phyloP scores from a whole-genome alignment of 92 coral and sea anemone species.

The Anthopleura xanthogrammica region DNA sequence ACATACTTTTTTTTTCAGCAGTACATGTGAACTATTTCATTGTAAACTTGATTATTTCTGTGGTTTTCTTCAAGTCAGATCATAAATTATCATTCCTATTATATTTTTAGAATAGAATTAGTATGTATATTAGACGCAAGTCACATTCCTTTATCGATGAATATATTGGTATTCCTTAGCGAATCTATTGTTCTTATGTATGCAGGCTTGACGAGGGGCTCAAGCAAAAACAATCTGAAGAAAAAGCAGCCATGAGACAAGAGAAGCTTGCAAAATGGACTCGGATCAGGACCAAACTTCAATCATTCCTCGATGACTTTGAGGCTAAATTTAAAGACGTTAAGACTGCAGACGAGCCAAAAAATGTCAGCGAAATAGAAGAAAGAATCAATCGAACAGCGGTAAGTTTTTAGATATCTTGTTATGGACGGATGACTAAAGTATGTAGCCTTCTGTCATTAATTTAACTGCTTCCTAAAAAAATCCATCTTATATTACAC shows the following conservation, averaged over 20 bases:
- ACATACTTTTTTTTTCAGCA: not conserved
- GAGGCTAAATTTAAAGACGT: not conserved
- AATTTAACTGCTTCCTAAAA: not conserved
- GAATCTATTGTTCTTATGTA: not conserved
- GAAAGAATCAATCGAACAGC: conserved; percentile 22
- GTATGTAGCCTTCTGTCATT: not conserved
- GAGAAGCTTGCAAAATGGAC: conserved; percentile 21
- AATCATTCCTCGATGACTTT: conserved; percentile 3
- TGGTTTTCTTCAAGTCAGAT: not conserved
- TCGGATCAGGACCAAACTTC: not conserved
- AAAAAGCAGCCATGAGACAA: conserved; percentile 14
- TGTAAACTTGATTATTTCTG: not conserved
- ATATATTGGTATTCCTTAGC: not conserved
- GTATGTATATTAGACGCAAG: not conserved
- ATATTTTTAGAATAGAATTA: not conserved
- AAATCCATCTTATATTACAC: not conserved
- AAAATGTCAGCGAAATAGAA: conserved; percentile 3
- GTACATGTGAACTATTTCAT: not conserved
- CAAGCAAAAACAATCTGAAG: conserved; percentile 13
- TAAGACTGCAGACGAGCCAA: not conserved
- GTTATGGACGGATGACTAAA: not conserved
- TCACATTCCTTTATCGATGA: not conserved
- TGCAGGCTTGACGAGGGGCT: conserved; percentile 20
- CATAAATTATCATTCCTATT: not conserved
- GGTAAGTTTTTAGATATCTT: conserved; percentile 6